phyloP scores from a whole-genome alignment of 2,888 invertebrate genomes.

The Hirtodrosophila trivittata region DNA sequence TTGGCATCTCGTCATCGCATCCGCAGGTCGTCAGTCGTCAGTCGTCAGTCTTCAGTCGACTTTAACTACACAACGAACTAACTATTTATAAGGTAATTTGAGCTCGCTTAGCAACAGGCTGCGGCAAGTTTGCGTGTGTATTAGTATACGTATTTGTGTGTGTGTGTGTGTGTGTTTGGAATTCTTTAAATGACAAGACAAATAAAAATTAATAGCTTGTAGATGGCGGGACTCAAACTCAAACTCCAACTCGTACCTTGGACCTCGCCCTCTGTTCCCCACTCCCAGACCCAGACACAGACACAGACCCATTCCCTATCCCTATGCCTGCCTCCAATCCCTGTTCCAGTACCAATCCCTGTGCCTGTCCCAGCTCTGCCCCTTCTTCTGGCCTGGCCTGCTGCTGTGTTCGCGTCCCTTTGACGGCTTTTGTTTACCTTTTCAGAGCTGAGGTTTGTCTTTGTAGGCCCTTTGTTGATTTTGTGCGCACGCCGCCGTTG shows the following conservation, averaged over 20 bases:
- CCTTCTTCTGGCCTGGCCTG: constrained; percentile 3
- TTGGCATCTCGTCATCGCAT: constrained; percentile 27
- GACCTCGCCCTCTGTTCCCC: neutral
- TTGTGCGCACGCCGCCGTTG: constrained; percentile 59
- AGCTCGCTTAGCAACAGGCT: constrained; percentile 67
- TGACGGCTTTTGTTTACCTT: constrained; percentile 74
- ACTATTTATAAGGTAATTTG: constrained; percentile 78
- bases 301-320: neutral
- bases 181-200: constrained; percentile 74
- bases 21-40: constrained; percentile 48
- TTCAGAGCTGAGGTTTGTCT: constrained; percentile 55
- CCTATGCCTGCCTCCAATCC: too few relatives aligned
- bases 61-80: constrained; percentile 49
- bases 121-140: neutral
- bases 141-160: too few relatives aligned
- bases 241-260: constrained; percentile 13
- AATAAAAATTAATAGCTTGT: constrained; percentile 74
- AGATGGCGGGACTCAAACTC: constrained; percentile 30
- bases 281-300: too few relatives aligned
- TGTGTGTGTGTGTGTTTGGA: constrained; percentile 28
- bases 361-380: constrained; percentile 14
- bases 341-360: neutral
- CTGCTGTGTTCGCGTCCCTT: constrained; percentile 50
- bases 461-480: constrained; percentile 65
- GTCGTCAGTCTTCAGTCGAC: constrained; percentile 25